Evolutionary conservation across 2,113 vertebrate species (phyloP).

Genomic region (Melanostigma gelatinosum): DNA sequence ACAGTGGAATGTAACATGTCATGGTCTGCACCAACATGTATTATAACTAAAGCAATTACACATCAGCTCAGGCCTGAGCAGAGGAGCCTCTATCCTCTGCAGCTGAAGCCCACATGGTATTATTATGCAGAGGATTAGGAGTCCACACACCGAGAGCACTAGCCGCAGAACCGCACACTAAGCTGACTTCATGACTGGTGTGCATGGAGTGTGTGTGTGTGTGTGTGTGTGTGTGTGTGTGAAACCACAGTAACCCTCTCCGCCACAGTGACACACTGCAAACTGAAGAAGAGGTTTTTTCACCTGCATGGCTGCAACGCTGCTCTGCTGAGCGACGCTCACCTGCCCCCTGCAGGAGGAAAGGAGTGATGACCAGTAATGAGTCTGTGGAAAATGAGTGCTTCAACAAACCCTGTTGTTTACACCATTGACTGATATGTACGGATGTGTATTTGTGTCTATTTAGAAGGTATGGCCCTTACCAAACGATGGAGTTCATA

Average conservation of each 20-base stretch:
- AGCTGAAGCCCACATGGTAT: background rate
- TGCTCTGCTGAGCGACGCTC: slow-evolving; percentile 5
- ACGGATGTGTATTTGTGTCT: background rate
- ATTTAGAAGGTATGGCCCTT: background rate
- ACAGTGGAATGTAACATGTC: background rate
- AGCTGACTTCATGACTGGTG: slow-evolving; percentile 32
- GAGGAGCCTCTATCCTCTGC: background rate
- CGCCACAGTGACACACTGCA: background rate
- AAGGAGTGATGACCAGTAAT: background rate
- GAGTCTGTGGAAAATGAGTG: too few relatives aligned
- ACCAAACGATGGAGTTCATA: background rate
- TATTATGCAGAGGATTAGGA: slow-evolving; percentile 1
- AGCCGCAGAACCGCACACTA: slow-evolving; percentile 33
- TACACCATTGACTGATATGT: background rate
- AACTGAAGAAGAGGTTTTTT: background rate
- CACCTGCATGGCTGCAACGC: background rate
- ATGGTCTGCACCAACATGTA: background rate
- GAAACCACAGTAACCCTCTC: slow-evolving; percentile 23
- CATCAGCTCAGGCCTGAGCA: background rate
- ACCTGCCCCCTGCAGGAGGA: slow-evolving; percentile 60
- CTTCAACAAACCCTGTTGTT: background rate
- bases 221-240: background rate
- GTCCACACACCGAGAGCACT: background rate
- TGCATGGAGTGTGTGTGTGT: slow-evolving; percentile 6
- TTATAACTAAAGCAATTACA: background rate